Percentiles rank a stretch among this genome's conserved stretches.
phyloP scores from a whole-genome alignment of 2,797 vertebrate genomes.

The Myotis daubentonii region DNA sequence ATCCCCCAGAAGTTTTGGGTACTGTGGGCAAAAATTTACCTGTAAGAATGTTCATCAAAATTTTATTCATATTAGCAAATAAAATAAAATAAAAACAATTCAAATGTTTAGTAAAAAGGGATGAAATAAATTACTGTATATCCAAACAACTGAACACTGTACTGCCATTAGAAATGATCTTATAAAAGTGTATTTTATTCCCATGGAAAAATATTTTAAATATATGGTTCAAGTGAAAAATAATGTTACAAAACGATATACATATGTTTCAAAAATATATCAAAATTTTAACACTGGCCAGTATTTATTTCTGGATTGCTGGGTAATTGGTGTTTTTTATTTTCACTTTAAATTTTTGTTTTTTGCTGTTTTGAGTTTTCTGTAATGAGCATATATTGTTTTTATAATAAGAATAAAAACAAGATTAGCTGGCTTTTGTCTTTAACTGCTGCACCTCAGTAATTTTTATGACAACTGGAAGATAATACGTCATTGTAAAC shows the following conservation, averaged over 20 bases:
- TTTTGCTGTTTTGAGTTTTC: not conserved
- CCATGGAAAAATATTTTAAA: not conserved
- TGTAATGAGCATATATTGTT: not conserved
- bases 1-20: not conserved
- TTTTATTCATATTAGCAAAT: not conserved
- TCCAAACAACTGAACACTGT: not conserved
- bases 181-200: constrained; percentile 35
- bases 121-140: not conserved
- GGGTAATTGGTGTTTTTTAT: not conserved
- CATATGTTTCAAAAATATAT: not conserved
- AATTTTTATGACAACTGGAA: constrained; percentile 98
- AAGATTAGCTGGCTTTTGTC: not conserved
- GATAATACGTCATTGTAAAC: constrained; percentile 97
- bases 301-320: not conserved
- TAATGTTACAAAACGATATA: not conserved
- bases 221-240: not conserved
- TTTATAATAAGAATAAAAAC: not conserved
- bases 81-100: not conserved
- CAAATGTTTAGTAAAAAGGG: not conserved
- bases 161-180: not conserved
- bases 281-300: not conserved
- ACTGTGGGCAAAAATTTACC: not conserved
- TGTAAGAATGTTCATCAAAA: not conserved
- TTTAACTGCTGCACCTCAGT: constrained; percentile 90
- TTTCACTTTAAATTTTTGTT: not conserved